These are phyloP conservation scores for Sminthurides bifidus DNA, from an alignment of 1,140 invertebrate species.

Conservation along the genomic window DNA sequence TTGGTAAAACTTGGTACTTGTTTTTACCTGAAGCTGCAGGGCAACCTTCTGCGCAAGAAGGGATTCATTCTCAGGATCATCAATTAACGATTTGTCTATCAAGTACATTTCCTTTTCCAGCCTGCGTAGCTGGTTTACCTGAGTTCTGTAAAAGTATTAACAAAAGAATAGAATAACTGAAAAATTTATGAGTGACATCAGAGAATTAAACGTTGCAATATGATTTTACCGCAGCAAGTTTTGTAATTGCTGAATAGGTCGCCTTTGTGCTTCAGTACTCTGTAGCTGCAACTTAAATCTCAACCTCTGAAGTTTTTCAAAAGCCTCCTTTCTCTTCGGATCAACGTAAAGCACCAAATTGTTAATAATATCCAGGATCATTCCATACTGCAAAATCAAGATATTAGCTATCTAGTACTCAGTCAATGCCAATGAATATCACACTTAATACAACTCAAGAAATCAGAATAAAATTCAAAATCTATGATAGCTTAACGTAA, in stretches of 20 bases:
- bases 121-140: constrained; percentile 64
- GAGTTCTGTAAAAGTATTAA: constrained; percentile 33
- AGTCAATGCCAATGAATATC: background rate
- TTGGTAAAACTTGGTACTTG: background rate
- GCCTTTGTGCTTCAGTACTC: constrained; percentile 75
- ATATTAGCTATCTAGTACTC: background rate
- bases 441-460: background rate
- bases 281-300: constrained; percentile 83
- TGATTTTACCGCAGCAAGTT: constrained; percentile 53
- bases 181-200: background rate
- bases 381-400: constrained; percentile 59
- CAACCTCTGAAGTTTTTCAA: constrained; percentile 78
- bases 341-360: constrained; percentile 93
- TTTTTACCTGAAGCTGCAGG: constrained; percentile 51
- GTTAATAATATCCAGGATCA: constrained; percentile 94
- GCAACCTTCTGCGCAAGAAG: constrained; percentile 52
- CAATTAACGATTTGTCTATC: constrained; percentile 59
- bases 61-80: constrained; percentile 51
- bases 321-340: constrained; percentile 81
- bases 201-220: background rate
- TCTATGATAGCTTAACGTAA: background rate
- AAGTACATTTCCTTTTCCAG: constrained; percentile 85
- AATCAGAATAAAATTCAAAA: constrained; percentile 7
- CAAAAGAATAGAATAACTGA: background rate
- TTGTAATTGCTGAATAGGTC: constrained; percentile 82